phyloP scores from a whole-genome alignment of 2,113 vertebrate species.

The Murina feae region DNA sequence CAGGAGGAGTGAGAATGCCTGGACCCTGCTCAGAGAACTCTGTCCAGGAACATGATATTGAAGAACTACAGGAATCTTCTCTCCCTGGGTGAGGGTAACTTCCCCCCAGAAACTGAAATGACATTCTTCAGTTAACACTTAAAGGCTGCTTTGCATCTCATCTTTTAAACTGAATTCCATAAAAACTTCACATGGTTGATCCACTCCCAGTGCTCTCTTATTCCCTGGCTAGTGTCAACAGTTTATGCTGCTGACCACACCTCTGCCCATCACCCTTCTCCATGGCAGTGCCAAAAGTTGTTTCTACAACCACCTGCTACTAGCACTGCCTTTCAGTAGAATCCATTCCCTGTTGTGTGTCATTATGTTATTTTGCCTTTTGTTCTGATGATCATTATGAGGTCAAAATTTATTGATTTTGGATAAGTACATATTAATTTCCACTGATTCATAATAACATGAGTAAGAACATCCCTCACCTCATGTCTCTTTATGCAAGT shows the following conservation, averaged over 20 bases:
- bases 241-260: not conserved
- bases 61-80: conserved; percentile 9
- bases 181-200: not conserved
- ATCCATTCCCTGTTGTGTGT: not conserved
- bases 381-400: not conserved
- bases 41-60: not conserved
- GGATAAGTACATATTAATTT: not conserved
- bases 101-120: not conserved
- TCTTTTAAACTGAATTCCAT: not conserved
- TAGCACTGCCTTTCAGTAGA: not conserved
- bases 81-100: not conserved
- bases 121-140: not conserved
- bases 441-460: not conserved
- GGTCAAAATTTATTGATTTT: not conserved
- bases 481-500: not conserved
- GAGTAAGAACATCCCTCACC: not conserved
- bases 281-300: not conserved
- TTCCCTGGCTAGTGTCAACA: not conserved
- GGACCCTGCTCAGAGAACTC: not conserved
- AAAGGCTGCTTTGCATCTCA: not conserved
- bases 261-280: not conserved
- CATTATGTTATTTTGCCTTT: not conserved
- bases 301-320: not conserved
- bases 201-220: not conserved
- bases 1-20: conserved; percentile 21